Conservation (phyloP, 2,113 vertebrate species). For the Alosa alosa region DNA sequence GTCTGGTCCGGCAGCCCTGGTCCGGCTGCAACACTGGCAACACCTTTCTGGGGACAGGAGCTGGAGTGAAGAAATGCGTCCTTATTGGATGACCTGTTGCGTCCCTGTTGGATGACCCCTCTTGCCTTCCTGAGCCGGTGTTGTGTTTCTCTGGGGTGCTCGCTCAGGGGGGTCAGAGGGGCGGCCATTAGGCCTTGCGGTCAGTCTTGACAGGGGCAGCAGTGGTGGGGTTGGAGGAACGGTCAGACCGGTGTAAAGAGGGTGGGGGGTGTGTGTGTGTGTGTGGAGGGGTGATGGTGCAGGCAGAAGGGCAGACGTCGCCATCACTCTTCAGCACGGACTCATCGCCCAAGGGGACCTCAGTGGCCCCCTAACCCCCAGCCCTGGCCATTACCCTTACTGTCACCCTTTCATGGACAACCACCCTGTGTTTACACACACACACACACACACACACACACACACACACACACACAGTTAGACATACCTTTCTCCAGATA, state of each 20-base stretch:
- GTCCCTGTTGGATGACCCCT: not conserved
- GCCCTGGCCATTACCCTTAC: not conserved
- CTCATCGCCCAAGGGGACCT: constrained; percentile 31
- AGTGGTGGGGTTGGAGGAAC: not conserved
- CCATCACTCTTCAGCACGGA: constrained; percentile 42
- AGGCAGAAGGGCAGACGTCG: constrained; percentile 32
- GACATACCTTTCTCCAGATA: not conserved
- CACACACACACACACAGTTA: constrained; percentile 2
- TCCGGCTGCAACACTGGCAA: not conserved
- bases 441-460: not conserved
- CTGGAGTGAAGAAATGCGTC: not conserved
- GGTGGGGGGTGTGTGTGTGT: constrained; percentile 1
- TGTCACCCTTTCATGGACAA: constrained; percentile 20
- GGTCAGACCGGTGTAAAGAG: constrained; percentile 23
- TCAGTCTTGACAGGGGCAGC: not conserved
- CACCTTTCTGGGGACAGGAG: constrained; percentile 20
- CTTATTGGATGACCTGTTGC: not conserved
- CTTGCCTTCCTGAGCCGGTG: constrained; percentile 34
- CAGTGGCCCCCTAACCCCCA: not conserved
- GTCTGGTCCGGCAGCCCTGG: constrained; percentile 6
- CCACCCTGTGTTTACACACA: not conserved
- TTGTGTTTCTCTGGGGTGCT: constrained; percentile 44
- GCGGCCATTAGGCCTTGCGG: constrained; percentile 30
- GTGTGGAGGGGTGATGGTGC: constrained; percentile 34
- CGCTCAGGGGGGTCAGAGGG: constrained; percentile 36